Evolutionary conservation across 2,888 invertebrate genomes (phyloP).

Genomic region (Ecdyonurus torrentis): DNA sequence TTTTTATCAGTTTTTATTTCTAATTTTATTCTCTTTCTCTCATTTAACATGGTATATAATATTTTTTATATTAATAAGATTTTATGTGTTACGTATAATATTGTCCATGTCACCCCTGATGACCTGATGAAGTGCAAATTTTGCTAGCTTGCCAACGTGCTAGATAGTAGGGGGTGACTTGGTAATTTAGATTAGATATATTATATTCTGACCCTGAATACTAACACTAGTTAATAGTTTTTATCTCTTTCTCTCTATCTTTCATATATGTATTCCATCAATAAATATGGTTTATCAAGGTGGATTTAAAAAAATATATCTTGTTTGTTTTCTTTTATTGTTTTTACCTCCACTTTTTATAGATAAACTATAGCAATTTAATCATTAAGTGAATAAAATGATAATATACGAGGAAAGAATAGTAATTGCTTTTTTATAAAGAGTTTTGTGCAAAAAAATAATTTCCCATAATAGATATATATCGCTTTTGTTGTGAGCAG

Average conservation of each 20-base stretch:
- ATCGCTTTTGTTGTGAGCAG: too few relatives aligned
- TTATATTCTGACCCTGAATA: neutral
- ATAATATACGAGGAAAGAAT: too few relatives aligned
- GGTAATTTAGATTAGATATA: neutral
- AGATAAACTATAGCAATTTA: too few relatives aligned
- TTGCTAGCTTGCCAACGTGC: neutral
- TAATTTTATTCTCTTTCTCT: neutral
- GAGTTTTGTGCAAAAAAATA: too few relatives aligned
- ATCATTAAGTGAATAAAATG: too few relatives aligned
- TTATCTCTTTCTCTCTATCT: neutral
- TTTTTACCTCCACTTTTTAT: too few relatives aligned
- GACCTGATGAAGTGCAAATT: conserved; percentile 3
- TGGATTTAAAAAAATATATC: neutral
- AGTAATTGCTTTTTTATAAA: too few relatives aligned
- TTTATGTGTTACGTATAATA: too few relatives aligned
- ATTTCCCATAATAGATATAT: too few relatives aligned
- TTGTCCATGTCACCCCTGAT: neutral
- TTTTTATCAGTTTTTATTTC: neutral
- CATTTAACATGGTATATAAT: neutral
- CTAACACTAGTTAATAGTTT: neutral
- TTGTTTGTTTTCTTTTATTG: too few relatives aligned
- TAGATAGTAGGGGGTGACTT: neutral
- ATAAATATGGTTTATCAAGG: neutral
- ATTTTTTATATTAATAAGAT: neutral
- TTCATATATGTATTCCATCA: neutral